Percentiles rank a stretch among this genome's conserved stretches.
These are phyloP conservation scores for Melieria picta DNA, from an alignment of 2,888 invertebrate genomes.

Conservation along the genomic window DNA sequence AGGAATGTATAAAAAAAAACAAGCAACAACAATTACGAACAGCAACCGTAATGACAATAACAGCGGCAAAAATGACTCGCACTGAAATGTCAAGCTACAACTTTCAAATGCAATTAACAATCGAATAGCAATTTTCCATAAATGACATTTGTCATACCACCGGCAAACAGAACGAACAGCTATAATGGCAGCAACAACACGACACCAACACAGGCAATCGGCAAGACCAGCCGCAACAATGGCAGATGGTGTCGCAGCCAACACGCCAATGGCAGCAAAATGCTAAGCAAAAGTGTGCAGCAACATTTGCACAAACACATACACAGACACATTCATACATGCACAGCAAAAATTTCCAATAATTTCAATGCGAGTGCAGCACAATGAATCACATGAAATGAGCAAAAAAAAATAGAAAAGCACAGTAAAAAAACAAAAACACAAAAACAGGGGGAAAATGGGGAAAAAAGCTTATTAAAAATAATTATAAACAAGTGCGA, in stretches of 20 bases:
- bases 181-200: conserved; percentile 4
- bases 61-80: too few relatives aligned
- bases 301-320: neutral
- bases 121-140: conserved; percentile 27
- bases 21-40: too few relatives aligned
- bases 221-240: neutral
- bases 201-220: too few relatives aligned
- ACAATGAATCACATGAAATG: too few relatives aligned
- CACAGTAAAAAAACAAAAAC: neutral
- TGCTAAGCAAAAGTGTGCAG: neutral
- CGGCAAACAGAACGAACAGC: conserved; percentile 6
- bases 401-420: too few relatives aligned
- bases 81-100: neutral
- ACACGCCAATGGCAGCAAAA: conserved; percentile 2
- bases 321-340: neutral
- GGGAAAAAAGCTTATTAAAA: conserved; percentile 13
- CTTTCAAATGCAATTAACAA: conserved; percentile 35
- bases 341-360: neutral
- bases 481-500: conserved; percentile 16
- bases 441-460: neutral
- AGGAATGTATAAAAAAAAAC: too few relatives aligned
- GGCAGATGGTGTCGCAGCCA: conserved; percentile 14
- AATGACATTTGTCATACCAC: conserved; percentile 35
- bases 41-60: too few relatives aligned
- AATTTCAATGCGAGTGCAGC: too few relatives aligned